Conservation (phyloP, 2,888 invertebrate genomes). For the Agrotis clavis region DNA sequence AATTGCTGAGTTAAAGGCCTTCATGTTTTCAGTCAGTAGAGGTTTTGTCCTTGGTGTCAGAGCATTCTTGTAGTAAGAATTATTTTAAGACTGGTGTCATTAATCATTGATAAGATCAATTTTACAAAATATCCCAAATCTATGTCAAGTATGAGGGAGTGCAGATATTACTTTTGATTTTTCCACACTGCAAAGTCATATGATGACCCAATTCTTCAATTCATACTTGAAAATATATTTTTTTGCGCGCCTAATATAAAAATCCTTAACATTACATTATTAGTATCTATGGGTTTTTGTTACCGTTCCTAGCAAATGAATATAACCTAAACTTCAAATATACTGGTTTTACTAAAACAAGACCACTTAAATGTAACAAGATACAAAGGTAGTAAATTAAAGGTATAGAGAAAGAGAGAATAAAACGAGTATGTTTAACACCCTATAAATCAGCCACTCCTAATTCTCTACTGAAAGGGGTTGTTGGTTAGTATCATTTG, state of each 20-base stretch:
- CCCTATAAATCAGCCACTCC: background rate
- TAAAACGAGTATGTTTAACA: background rate
- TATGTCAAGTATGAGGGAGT: background rate
- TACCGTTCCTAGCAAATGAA: too few species aligned
- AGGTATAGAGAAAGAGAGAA: background rate
- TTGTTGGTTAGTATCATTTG: background rate
- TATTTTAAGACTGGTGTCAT: too few species aligned
- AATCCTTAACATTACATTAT: too few species aligned
- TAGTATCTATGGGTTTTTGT: too few species aligned
- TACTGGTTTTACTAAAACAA: too few species aligned
- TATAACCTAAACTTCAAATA: too few species aligned
- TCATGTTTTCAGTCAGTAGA: background rate
- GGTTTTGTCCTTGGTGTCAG: background rate
- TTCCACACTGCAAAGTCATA: conserved; percentile 6
- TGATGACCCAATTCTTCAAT: conserved; percentile 34
- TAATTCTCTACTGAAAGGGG: background rate
- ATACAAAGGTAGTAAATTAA: background rate
- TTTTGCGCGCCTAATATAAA: background rate
- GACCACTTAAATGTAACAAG: background rate
- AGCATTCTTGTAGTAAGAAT: background rate
- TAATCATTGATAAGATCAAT: background rate
- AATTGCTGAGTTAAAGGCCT: background rate
- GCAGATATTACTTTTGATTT: conserved; percentile 12
- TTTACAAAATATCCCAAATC: background rate
- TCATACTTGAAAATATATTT: background rate